These are phyloP conservation scores for Euwallacea fornicatus DNA, from an alignment of 1,140 invertebrate genomes.

Conservation along the genomic window DNA sequence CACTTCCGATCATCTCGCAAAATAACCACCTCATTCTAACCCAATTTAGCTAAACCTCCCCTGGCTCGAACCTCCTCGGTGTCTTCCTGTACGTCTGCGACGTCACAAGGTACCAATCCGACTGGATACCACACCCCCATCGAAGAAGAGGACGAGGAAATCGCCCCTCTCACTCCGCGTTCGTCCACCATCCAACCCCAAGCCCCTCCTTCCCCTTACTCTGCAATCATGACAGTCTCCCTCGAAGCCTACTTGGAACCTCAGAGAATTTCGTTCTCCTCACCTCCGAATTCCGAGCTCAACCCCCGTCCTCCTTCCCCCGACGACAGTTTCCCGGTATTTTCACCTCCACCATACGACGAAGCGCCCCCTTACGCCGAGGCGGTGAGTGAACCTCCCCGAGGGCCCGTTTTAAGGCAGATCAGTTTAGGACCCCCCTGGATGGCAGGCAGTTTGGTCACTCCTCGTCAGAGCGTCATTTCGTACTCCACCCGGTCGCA, in stretches of 20 bases:
- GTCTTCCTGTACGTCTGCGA: constrained; percentile 59
- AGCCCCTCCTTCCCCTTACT: constrained; percentile 72
- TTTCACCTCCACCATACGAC: constrained; percentile 76
- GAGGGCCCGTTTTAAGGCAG: constrained; percentile 52
- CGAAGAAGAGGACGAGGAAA: constrained; percentile 54
- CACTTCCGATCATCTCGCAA: no score
- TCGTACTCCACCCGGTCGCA: constrained; percentile 70
- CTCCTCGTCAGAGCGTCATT: constrained; percentile 67
- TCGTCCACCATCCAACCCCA: constrained; percentile 54
- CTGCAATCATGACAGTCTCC: constrained; percentile 79
- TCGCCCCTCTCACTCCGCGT: constrained; percentile 57
- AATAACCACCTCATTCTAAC: neutral
- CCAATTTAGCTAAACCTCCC: constrained; percentile 53
- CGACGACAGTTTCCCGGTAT: constrained; percentile 80
- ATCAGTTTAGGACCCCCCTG: constrained; percentile 61
- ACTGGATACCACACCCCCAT: constrained; percentile 67
- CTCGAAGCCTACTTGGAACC: constrained; percentile 85
- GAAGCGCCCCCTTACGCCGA: constrained; percentile 52
- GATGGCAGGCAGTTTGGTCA: constrained; percentile 55
- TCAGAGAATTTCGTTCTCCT: constrained; percentile 73
- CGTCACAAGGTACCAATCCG: constrained; percentile 56
- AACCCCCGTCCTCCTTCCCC: constrained; percentile 66
- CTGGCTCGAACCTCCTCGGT: constrained; percentile 61
- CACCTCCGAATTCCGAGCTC: constrained; percentile 71
- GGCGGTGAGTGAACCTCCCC: constrained; percentile 51